Evolutionary conservation across 2,113 vertebrate species (phyloP), one percentile per base, ranked within the genome.

Genomic region (Tamias sibiricus): DNA sequence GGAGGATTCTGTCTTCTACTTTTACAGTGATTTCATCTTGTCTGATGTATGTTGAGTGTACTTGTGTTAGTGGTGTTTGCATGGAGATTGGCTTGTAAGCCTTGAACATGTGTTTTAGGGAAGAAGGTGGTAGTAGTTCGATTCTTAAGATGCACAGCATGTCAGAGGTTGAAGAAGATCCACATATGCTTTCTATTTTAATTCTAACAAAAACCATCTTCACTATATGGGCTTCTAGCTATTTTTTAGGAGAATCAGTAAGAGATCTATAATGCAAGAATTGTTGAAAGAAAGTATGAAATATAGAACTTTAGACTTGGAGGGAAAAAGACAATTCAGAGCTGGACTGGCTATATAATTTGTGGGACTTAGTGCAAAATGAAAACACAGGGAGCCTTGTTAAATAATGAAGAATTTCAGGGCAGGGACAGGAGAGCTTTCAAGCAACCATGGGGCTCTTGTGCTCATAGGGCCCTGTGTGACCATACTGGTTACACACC

Each of bases 221-320:
- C 6, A 12, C 28, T 13, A 9, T 35, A 8, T 8, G 90, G 49
- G 49, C 17, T 35, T 92, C 40, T 57, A 59, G 47, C 37, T 87
- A 68, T 49, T 86, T 86, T 95, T 81, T 76, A 64, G 66, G 57
- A 35, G 37, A 92, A 8, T 42, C 8, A 3, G 6, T 28, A 69
- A 30, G 35, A 94, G 71, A 42, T 4, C 32, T 91, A 6, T 44
- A 82, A 84, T 62, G 11, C 20, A 57, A 77, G 76, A 79, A 30
- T 44, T 92, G 7, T 66, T 79, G 35, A 95, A 94, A 94, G 69
- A 90, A 94, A 42, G 24, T 37, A 14, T 72, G 57, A 68, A 76
- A 66, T 83, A 66, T 83, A 64, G 32, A 69, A 52, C 32, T 75
- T 75, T 54, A 71, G 75, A 85, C 49, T 44, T 80, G 52, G 81